Evolutionary conservation across 2,888 invertebrate species (phyloP).

Genomic region (Acheta domesticus): DNA sequence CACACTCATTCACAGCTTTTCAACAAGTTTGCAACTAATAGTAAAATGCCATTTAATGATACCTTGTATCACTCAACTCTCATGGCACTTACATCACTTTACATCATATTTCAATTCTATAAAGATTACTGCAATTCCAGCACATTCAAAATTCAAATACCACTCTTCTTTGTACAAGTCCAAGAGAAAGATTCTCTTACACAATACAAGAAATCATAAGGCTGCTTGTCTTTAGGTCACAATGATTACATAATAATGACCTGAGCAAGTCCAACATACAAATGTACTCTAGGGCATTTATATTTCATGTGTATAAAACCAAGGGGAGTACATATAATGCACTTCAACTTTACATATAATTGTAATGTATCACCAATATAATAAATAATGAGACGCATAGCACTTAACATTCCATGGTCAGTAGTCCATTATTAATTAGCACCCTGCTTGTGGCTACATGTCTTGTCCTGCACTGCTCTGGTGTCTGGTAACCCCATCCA

Average conservation of each 20-base stretch:
- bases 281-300: not conserved
- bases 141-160: not conserved
- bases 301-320: not conserved
- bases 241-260: not conserved
- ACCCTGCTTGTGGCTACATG: not conserved
- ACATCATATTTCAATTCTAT: not conserved
- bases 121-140: conserved; percentile 3
- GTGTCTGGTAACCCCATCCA: not conserved
- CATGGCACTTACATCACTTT: not conserved
- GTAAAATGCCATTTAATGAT: not conserved
- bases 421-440: not conserved
- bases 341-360: conserved; percentile 6
- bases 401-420: not conserved
- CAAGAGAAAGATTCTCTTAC: not conserved
- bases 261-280: conserved; percentile 1
- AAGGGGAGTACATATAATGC: not conserved
- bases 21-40: not conserved
- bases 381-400: not conserved
- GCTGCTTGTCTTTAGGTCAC: not conserved
- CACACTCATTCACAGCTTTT: not conserved
- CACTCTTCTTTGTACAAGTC: not conserved
- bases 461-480: conserved; percentile 3
- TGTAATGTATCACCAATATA: not conserved
- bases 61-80: not conserved
- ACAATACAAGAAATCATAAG: conserved; percentile 3